Conservation (phyloP, 2,797 vertebrate genomes). For the Cyclopterus lumpus region DNA sequence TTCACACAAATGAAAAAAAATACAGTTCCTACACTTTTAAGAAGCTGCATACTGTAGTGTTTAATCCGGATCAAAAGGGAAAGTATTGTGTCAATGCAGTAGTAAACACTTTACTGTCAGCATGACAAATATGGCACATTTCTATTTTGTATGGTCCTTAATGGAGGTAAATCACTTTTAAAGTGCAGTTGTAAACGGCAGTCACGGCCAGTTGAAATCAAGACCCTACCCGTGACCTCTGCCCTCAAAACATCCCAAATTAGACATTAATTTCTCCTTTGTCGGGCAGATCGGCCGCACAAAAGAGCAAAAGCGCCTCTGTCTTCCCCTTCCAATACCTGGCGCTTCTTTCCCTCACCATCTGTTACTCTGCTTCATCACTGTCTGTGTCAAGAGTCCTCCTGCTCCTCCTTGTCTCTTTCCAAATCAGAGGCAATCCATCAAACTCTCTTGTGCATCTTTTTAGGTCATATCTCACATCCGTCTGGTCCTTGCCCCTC, state of each 20-base stretch:
- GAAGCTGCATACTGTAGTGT: not conserved
- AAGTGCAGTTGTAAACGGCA: not conserved
- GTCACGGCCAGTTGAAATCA: not conserved
- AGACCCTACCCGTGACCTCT: not conserved
- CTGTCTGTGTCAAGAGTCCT: conserved; percentile 39
- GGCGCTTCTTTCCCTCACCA: conserved; percentile 36
- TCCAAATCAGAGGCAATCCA: conserved; percentile 54
- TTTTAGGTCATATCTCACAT: conserved; percentile 30
- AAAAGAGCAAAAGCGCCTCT: conserved; percentile 15
- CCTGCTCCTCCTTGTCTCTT: conserved; percentile 40
- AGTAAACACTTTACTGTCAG: not conserved
- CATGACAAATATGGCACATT: not conserved
- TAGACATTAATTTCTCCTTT: not conserved
- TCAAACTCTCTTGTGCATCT: conserved; percentile 42
- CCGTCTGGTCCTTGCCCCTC: conserved; percentile 22
- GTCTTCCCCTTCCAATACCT: conserved; percentile 49
- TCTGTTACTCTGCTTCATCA: conserved; percentile 55
- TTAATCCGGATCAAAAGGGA: not conserved
- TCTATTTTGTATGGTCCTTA: not conserved
- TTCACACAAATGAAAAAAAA: not conserved
- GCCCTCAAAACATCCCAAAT: conserved; percentile 14
- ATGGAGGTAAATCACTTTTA: not conserved
- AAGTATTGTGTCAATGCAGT: not conserved
- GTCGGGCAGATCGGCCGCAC: not conserved
- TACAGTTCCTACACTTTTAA: not conserved